Evolutionary conservation across 2,113 vertebrate genomes (phyloP), one percentile per base, ranked within the genome.

Genomic region (Albula goreensis): DNA sequence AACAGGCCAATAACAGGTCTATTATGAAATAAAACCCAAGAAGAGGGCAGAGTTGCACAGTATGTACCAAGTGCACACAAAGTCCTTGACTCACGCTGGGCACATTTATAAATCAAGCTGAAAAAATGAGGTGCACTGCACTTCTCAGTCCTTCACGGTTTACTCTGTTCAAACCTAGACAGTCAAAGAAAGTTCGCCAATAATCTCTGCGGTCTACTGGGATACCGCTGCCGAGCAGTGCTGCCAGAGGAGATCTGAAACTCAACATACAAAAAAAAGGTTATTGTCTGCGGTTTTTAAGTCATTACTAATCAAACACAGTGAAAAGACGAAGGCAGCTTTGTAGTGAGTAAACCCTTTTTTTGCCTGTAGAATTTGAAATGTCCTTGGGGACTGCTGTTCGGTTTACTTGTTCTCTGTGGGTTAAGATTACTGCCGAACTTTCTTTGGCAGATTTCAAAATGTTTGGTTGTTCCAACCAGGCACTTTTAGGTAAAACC

Each of bases 371-470:
- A 11, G 56, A 60, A 66, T 66, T 66, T 66, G 5, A 22, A 66
- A 22, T 66, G 3, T 66, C 6, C 60, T 66, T 19, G 3, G 60
- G 60, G 60, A 66, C 15, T 22, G 7, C 60, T 9, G 22, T 66
- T 51, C 5, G 85, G 80, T 50, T 41, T 84, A 79, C 49, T 63
- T 81, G 74, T 79, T 83, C 53, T 83, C 66, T 4, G 60, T 19
- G 84, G 83, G 82, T 48, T 83, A 51, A 82, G 88, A 89, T 78
- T 89, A 78, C 31, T 41, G 31, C 31, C 31, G 31, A 41, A 41
- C 31, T 41, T 41, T 41, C 31, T 41, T 41, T 41, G 31, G 53
- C 53, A 56, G 53, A 56, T 56, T 6, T 74, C 70, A 9, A 74
- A n/a, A 25, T 31, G 25, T 74, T 74, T 31, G 70, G 17, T 74